Conservation (phyloP, 2,113 vertebrate genomes). For the Eublepharis macularius region DNA sequence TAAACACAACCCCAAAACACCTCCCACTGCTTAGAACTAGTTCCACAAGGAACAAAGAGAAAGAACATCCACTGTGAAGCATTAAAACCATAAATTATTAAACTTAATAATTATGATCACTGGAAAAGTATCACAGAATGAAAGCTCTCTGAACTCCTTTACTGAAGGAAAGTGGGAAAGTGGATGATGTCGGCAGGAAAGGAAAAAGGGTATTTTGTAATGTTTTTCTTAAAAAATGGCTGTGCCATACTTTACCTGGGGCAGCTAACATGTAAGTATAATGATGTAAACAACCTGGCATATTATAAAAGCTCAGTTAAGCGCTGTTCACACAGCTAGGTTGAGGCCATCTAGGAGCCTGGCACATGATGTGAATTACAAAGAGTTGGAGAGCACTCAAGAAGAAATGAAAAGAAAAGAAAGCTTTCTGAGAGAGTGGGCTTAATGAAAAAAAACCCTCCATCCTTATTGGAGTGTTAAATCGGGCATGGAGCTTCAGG, state of each 20-base stretch:
- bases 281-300: not conserved
- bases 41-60: not conserved
- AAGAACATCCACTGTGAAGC: not conserved
- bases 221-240: slow-evolving; percentile 19
- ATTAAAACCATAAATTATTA: not conserved
- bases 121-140: slow-evolving; percentile 1
- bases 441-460: slow-evolving; percentile 23
- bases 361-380: slow-evolving; percentile 24
- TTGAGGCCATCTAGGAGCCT: slow-evolving; percentile 16
- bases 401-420: slow-evolving; percentile 8
- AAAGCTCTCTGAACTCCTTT: not conserved
- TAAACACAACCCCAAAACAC: slow-evolving; percentile 23
- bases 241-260: not conserved
- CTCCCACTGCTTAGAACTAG: slow-evolving; percentile 6
- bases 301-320: slow-evolving; percentile 21
- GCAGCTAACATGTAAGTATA: not conserved
- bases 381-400: slow-evolving; percentile 36
- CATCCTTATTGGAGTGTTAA: slow-evolving; percentile 51
- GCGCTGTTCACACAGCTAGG: slow-evolving; percentile 21
- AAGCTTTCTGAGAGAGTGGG: slow-evolving; percentile 24
- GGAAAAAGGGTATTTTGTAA: not conserved
- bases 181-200: not conserved
- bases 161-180: not conserved
- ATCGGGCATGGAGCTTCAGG: slow-evolving; percentile 29
- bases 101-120: slow-evolving; percentile 14